These are phyloP conservation scores for Oriolus oriolus DNA, from an alignment of 2,113 vertebrate species.

Conservation along the genomic window DNA sequence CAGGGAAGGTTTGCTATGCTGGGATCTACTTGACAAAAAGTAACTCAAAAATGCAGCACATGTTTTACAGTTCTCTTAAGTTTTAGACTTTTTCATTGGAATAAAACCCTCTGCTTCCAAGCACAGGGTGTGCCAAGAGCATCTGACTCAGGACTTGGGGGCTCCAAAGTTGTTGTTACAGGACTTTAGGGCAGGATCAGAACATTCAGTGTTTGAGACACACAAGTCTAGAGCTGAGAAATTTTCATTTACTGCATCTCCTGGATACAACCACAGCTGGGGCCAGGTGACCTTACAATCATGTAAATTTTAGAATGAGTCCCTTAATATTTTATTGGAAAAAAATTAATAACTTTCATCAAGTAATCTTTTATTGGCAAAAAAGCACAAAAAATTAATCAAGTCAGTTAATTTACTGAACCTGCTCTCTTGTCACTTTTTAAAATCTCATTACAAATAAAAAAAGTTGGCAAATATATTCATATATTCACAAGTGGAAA, in stretches of 20 bases:
- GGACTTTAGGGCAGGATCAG: not conserved
- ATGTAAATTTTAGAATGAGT: not conserved
- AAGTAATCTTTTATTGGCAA: not conserved
- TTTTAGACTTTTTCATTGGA: not conserved
- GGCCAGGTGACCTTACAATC: not conserved
- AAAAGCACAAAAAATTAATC: not conserved
- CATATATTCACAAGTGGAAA: not conserved
- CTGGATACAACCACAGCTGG: not conserved
- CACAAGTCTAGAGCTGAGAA: not conserved
- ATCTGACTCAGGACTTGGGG: not conserved
- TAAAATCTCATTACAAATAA: not conserved
- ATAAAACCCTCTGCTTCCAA: not conserved
- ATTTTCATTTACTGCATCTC: not conserved
- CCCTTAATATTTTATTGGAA: not conserved
- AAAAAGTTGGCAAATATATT: not conserved
- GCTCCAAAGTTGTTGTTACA: not conserved
- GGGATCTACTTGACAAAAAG: not conserved
- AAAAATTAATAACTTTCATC: not conserved
- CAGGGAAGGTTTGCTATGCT: not conserved
- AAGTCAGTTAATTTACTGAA: not conserved
- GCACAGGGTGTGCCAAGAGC: not conserved
- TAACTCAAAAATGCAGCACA: not conserved
- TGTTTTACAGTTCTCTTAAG: not conserved
- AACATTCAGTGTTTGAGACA: not conserved
- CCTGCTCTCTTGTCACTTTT: not conserved